Conservation (phyloP, 2,113 vertebrate species). For the Chascanopsetta lugubris region DNA sequence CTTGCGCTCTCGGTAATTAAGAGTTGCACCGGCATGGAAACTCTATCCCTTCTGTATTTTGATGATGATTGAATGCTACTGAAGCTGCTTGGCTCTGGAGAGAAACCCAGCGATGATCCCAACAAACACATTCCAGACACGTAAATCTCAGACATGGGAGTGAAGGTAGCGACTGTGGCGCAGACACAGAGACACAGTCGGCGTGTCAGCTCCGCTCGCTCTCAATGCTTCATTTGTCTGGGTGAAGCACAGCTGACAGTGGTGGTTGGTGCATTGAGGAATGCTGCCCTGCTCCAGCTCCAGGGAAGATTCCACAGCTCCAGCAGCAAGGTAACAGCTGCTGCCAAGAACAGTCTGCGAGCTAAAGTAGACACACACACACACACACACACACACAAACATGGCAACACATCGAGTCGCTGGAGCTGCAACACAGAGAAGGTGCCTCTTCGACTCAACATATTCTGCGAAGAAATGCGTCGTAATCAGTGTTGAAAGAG, state of each 20-base stretch:
- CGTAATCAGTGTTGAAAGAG: not conserved
- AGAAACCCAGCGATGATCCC: not conserved
- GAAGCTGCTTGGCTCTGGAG: too few species aligned
- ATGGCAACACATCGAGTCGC: conserved; percentile 37
- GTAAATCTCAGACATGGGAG: conserved; percentile 32
- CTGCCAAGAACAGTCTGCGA: conserved; percentile 64
- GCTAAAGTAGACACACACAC: conserved; percentile 34
- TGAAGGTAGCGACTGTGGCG: conserved; percentile 53
- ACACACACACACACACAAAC: conserved; percentile 47
- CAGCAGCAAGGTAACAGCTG: conserved; percentile 75
- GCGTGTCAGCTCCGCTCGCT: conserved; percentile 58
- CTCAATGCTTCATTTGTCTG: conserved; percentile 72
- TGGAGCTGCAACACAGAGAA: conserved; percentile 11
- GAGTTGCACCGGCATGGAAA: too few species aligned
- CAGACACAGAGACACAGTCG: conserved; percentile 44
- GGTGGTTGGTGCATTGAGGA: conserved; percentile 67
- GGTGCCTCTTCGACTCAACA: not conserved
- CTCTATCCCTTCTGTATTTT: too few species aligned
- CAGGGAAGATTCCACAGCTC: conserved; percentile 72
- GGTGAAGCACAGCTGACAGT: conserved; percentile 60
- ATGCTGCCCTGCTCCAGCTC: conserved; percentile 66
- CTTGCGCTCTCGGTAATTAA: too few species aligned
- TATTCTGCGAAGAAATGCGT: not conserved
- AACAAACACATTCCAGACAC: conserved; percentile 1
- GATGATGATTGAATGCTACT: too few species aligned